These are phyloP conservation scores for Sorex fumeus DNA, from an alignment of 2,113 vertebrate genomes.

Conservation along the genomic window DNA sequence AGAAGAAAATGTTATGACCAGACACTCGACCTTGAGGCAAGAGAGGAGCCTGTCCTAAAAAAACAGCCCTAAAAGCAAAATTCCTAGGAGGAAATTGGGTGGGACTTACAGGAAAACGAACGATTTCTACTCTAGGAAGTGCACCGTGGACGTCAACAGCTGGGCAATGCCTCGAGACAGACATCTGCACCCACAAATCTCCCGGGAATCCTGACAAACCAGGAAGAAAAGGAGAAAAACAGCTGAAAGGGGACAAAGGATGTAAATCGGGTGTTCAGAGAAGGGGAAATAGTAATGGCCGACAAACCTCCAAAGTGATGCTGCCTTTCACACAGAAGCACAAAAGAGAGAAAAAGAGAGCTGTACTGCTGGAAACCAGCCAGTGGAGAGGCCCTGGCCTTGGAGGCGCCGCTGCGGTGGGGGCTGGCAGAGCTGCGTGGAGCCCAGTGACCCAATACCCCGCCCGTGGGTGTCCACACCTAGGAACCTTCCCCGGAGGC, in stretches of 20 bases:
- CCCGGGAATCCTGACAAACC: constrained; percentile 32
- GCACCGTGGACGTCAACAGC: background rate
- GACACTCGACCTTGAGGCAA: constrained; percentile 18
- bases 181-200: constrained; percentile 6
- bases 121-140: background rate
- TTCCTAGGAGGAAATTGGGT: constrained; percentile 15
- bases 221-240: constrained; percentile 13
- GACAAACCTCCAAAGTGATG: constrained; percentile 25
- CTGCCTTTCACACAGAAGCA: constrained; percentile 40
- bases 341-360: background rate
- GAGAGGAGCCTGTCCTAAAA: constrained; percentile 5
- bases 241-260: constrained; percentile 26
- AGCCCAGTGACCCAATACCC: too few species aligned
- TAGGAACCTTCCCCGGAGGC: too few species aligned
- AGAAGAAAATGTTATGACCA: constrained; percentile 41
- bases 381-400: too few species aligned
- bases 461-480: too few species aligned
- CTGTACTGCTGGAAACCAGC: background rate
- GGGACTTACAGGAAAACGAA: constrained; percentile 54
- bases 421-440: too few species aligned
- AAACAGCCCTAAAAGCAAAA: constrained; percentile 54
- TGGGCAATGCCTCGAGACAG: constrained; percentile 24
- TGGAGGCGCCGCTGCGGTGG: too few species aligned
- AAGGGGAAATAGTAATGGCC: background rate
- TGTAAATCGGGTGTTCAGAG: background rate